A percentile compares a stretch with the other conserved stretches of the same genome.
Evolutionary conservation across 2,113 vertebrate species (phyloP).

Genomic region (Dunckerocampus dactyliophorus): DNA sequence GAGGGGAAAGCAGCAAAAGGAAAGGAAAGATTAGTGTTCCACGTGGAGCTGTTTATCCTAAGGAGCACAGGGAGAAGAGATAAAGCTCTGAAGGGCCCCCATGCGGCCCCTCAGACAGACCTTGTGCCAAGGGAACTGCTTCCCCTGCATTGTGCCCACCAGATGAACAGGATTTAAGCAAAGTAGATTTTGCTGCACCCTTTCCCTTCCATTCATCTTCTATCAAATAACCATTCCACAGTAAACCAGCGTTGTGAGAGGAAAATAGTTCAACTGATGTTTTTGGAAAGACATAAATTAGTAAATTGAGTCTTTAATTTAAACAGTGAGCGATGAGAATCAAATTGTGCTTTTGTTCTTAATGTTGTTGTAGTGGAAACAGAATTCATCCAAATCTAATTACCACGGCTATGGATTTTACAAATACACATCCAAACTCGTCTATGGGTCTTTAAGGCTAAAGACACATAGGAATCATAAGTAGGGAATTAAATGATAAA

Average conservation of each 20-base stretch:
- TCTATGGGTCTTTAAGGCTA: constrained; percentile 29
- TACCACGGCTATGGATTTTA: constrained; percentile 29
- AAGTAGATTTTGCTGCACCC: constrained; percentile 70
- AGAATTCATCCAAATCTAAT: constrained; percentile 44
- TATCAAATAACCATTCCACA: constrained; percentile 47
- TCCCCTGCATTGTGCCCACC: constrained; percentile 67
- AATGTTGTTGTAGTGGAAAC: constrained; percentile 35
- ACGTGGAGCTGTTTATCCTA: constrained; percentile 73
- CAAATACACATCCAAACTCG: constrained; percentile 28
- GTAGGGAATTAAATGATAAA: constrained; percentile 16
- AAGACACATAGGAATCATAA: constrained; percentile 17
- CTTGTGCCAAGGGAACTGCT: constrained; percentile 71
- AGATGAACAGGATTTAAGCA: constrained; percentile 72
- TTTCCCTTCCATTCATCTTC: constrained; percentile 57
- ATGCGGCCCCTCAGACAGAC: constrained; percentile 61
- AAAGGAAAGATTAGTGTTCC: constrained; percentile 67
- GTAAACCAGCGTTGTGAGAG: constrained; percentile 38
- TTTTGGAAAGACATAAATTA: constrained; percentile 39
- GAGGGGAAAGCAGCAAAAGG: constrained; percentile 20
- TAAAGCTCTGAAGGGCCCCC: constrained; percentile 66
- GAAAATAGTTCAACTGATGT: constrained; percentile 31
- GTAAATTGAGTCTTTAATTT: constrained; percentile 24
- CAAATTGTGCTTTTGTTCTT: constrained; percentile 24
- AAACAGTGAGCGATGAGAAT: constrained; percentile 26
- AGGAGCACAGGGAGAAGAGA: constrained; percentile 66